A percentile compares a stretch with the other conserved stretches of the same genome.
Evolutionary conservation across 2,797 vertebrate species (phyloP).

Genomic region (Aythya fuligula): DNA sequence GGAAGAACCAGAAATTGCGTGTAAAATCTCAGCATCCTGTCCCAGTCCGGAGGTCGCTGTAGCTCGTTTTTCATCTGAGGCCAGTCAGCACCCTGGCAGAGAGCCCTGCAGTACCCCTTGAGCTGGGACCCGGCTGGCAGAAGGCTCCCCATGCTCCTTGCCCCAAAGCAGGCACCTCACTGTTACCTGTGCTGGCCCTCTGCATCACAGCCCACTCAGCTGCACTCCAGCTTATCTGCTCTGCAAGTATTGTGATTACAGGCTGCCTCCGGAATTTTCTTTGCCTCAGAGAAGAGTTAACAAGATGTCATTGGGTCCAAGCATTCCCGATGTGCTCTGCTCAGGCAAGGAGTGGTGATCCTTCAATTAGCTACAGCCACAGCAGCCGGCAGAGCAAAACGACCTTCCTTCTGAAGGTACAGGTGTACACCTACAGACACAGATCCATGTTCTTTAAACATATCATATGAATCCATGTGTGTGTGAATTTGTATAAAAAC

Average conservation of each 20-base stretch:
- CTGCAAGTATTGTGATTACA: too few relatives aligned
- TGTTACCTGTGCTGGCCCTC: rapidly evolving
- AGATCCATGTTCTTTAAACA: not conserved
- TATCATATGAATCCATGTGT: too few relatives aligned
- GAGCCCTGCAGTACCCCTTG: rapidly evolving
- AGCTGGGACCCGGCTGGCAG: rapidly evolving
- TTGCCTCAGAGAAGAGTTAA: not conserved
- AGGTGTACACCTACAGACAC: not conserved
- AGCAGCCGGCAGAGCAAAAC: not conserved
- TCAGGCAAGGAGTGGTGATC: not conserved
- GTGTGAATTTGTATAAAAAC: not conserved
- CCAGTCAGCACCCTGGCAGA: too few relatives aligned
- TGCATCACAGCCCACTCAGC: not conserved
- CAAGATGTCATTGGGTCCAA: not conserved
- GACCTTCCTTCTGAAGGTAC: not conserved
- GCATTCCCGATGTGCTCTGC: not conserved
- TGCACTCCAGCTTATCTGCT: not conserved
- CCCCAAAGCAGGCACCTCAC: not conserved
- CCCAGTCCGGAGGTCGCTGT: not conserved
- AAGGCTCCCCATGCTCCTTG: rapidly evolving
- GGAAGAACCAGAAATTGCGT: rapidly evolving
- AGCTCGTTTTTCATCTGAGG: not conserved
- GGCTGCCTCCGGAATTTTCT: not conserved
- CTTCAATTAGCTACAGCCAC: not conserved
- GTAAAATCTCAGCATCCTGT: not conserved